Evolutionary conservation across 2,113 vertebrate species (phyloP).

Genomic region (Melanostigma gelatinosum): DNA sequence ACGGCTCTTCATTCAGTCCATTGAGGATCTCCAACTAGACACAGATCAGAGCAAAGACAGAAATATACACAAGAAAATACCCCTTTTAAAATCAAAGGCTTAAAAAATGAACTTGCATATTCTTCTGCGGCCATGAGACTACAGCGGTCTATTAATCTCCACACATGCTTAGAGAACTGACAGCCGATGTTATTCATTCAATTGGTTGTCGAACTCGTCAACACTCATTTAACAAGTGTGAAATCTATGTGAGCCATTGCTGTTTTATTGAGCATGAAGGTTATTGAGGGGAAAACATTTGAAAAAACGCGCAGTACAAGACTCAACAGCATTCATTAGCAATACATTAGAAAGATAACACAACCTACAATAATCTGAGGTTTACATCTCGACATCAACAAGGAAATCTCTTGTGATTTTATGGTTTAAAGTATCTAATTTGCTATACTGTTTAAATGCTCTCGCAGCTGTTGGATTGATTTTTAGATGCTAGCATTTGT

Average conservation of each 20-base stretch:
- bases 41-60: background rate
- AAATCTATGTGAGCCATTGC: slow-evolving; percentile 22
- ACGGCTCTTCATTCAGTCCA: slow-evolving; percentile 54
- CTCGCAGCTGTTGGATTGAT: no score
- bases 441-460: background rate
- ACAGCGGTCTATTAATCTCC: slow-evolving; percentile 12
- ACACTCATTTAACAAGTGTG: slow-evolving; percentile 49
- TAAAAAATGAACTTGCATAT: background rate
- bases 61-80: background rate
- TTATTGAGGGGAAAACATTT: background rate
- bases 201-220: slow-evolving; percentile 46
- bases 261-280: slow-evolving; percentile 22
- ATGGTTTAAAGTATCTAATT: background rate
- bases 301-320: background rate
- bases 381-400: background rate
- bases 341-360: background rate
- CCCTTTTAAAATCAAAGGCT: background rate
- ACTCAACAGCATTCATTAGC: background rate
- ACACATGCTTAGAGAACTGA: slow-evolving; percentile 17
- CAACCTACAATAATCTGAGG: background rate
- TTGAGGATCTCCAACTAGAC: slow-evolving; percentile 61
- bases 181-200: slow-evolving; percentile 46
- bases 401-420: background rate
- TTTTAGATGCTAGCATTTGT: background rate
- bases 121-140: background rate